These are phyloP conservation scores for Drepana falcataria DNA, from an alignment of 2,888 invertebrate genomes.

Conservation along the genomic window DNA sequence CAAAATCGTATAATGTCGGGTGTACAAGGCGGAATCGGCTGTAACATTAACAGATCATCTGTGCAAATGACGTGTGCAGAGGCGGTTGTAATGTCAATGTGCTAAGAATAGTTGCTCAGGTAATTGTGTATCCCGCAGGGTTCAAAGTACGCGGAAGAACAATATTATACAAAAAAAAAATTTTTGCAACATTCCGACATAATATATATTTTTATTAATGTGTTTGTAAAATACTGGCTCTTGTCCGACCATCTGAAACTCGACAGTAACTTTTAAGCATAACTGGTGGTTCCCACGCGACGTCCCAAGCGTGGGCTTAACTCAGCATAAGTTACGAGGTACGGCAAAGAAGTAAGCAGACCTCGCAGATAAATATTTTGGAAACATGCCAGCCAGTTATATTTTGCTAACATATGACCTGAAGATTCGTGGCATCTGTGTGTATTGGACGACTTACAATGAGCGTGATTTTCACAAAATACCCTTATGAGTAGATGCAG, in stretches of 20 bases:
- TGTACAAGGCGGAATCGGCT: conserved; percentile 24
- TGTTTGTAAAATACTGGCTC: too few relatives aligned
- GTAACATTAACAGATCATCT: conserved; percentile 30
- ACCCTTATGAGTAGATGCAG: too few relatives aligned
- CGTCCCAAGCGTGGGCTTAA: not conserved
- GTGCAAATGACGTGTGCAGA: conserved; percentile 13
- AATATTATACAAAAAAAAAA: too few relatives aligned
- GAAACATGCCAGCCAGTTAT: conserved; percentile 14
- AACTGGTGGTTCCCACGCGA: not conserved
- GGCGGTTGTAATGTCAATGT: too few relatives aligned
- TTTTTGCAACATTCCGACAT: too few relatives aligned
- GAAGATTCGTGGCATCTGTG: too few relatives aligned
- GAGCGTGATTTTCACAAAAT: too few relatives aligned
- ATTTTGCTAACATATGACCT: too few relatives aligned
- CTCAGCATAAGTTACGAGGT: conserved; percentile 5
- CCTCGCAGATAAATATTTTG: conserved; percentile 17
- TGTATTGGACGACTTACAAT: too few relatives aligned
- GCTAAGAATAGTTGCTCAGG: too few relatives aligned
- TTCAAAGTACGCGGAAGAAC: too few relatives aligned
- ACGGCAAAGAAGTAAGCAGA: conserved; percentile 21
- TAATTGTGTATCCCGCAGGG: not conserved
- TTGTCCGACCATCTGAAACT: not conserved
- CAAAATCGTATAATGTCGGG: conserved; percentile 30
- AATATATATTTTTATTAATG: too few relatives aligned
- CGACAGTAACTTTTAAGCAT: not conserved